Conservation (phyloP, 2,888 invertebrate genomes). For the Sinhomidia bicolor region DNA sequence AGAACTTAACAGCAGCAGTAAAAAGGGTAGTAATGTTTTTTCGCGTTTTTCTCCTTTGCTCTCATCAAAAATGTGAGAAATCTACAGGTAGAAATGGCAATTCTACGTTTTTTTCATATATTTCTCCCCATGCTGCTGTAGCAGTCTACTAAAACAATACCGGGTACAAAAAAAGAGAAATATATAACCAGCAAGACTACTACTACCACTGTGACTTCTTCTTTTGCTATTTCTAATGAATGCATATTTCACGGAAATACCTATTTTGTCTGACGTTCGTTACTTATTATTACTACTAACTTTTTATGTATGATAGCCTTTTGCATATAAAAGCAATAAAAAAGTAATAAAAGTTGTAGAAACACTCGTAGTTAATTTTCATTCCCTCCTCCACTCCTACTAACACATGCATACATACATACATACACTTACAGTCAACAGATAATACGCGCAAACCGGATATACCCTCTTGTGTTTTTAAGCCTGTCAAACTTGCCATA, state of each 20-base stretch:
- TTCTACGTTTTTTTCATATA: constrained; percentile 52
- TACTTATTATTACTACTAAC: too few species aligned
- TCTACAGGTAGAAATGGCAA: constrained; percentile 71
- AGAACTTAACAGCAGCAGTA: neutral
- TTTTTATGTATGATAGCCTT: constrained; percentile 33
- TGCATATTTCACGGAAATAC: constrained; percentile 62
- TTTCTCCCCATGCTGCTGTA: neutral
- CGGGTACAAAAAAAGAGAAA: neutral
- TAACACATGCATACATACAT: too few species aligned
- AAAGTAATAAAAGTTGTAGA: constrained; percentile 39
- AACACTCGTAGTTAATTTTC: neutral
- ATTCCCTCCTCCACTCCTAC: constrained; percentile 4
- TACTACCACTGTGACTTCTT: neutral
- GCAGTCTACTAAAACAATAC: neutral
- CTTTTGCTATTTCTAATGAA: neutral
- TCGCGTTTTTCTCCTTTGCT: neutral
- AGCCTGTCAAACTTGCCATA: constrained; percentile 39
- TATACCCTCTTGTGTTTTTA: constrained; percentile 30
- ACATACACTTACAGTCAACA: neutral
- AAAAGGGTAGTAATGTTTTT: constrained; percentile 12
- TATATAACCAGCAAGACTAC: neutral
- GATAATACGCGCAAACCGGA: constrained; percentile 1
- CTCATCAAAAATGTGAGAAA: constrained; percentile 60
- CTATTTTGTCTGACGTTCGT: constrained; percentile 65
- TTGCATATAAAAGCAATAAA: constrained; percentile 57